Evolutionary conservation across 2,797 vertebrate genomes (phyloP), one percentile per base, ranked within the genome.

Genomic region (Brotula barbata): DNA sequence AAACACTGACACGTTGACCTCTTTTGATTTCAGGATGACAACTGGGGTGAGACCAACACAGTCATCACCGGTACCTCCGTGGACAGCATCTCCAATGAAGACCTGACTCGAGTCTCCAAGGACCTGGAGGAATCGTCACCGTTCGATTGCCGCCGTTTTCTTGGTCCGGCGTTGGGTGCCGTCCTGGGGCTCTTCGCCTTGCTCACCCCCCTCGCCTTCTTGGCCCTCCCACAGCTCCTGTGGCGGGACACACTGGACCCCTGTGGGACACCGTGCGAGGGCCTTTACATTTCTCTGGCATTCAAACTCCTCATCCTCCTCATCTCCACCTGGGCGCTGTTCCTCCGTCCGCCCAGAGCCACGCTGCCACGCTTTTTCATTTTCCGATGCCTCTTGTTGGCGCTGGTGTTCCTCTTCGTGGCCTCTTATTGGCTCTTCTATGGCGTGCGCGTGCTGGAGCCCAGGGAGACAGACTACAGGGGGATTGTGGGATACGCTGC

Each of bases 381-480:
- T 63, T 92, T 95, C 73, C 92, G 94, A 0, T 93, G 93, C 0
- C 73, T 96, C 65, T 92, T 96, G 25, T 92, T 95, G 91, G 94
- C 92, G 13, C 78, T 96, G 0, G 90, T 96, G 9, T 94, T 96
- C 79, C 91, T 96, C 43, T 93, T 96, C 0, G 90, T 96, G 0
- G 92, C 92, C 0, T 95, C 94, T 59, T 96, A 96, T 66, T 97
- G 95, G 95, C 93, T 96, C 7, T 96, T 96, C 65, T 97, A 96
- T 0, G 94, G 93, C 0, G 94, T 96, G 2, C 84, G 95, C 1
- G 90, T 96, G 64, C 71, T 96, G 90, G 94, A 95, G 3, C 87
- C 93, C 0, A 84, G 89, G 0, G 93, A 95, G 55, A 87, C 92
- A 3, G 88, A 93, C 79, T 96, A 95, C 89, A 89, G 93, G 42